Conservation (phyloP, 2,888 invertebrate species). For the Callyntrura guangdongensis region DNA sequence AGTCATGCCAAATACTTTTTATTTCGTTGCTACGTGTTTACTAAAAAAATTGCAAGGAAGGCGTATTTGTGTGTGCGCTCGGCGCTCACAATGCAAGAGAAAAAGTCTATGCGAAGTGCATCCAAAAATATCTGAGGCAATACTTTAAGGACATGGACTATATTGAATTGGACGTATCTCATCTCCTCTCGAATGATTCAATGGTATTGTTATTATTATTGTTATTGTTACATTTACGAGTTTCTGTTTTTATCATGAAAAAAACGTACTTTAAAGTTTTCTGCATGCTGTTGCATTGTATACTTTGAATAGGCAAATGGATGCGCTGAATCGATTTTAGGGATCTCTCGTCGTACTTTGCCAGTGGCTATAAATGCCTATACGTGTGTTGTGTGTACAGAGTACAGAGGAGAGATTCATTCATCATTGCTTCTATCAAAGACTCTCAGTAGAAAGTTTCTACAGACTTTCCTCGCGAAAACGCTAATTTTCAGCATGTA, state of each 20-base stretch:
- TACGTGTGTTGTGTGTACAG: neutral
- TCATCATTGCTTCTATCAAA: neutral
- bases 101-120: neutral
- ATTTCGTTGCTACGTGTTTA: neutral
- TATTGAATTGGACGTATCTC: conserved; percentile 2
- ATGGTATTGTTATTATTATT: neutral
- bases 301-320: conserved; percentile 18
- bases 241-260: neutral
- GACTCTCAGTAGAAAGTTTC: conserved; percentile 73
- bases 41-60: neutral
- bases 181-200: neutral
- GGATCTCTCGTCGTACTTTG: neutral
- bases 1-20: neutral
- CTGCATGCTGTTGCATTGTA: neutral
- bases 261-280: conserved; percentile 10
- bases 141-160: neutral
- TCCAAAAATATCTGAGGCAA: neutral
- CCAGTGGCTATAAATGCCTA: neutral
- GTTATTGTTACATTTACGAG: conserved; percentile 4
- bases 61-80: neutral
- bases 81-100: neutral
- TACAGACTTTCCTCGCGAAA: conserved; percentile 64
- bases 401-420: neutral
- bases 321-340: conserved; percentile 38
- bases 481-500: conserved; percentile 49